phyloP scores from a whole-genome alignment of 2,888 invertebrate genomes.

The Diploptera punctata region DNA sequence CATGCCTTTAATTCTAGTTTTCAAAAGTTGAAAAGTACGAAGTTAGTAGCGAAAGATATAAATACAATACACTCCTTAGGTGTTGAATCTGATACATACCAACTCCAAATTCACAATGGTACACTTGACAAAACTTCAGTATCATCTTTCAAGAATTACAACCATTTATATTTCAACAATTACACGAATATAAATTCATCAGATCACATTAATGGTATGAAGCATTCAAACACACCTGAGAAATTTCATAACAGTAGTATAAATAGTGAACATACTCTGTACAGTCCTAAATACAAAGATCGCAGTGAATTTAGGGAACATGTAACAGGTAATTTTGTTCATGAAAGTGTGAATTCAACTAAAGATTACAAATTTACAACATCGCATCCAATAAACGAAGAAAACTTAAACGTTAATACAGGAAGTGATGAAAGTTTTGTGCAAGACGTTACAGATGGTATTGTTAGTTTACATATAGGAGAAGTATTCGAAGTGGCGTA shows the following conservation, averaged over 20 bases:
- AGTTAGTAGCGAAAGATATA: not conserved
- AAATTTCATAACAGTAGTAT: not conserved
- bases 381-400: no score
- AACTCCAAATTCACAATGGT: not conserved
- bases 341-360: no score
- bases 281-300: no score
- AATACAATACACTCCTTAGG: no score
- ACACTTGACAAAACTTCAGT: not conserved
- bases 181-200: not conserved
- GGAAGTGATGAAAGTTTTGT: not conserved
- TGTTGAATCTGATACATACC: not conserved
- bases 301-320: no score
- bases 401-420: no score
- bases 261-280: not conserved
- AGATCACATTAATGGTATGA: not conserved
- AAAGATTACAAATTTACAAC: not conserved
- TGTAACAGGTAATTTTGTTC: no score
- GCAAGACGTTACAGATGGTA: not conserved
- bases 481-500: not conserved
- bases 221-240: not conserved
- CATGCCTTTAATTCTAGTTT: no score
- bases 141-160: not conserved
- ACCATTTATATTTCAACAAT: not conserved
- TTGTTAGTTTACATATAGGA: no score
- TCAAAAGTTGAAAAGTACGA: no score